Evolutionary conservation across 2,888 invertebrate genomes (phyloP), one percentile per base, ranked within the genome.

Genomic region (Trichacis sp.): DNA sequence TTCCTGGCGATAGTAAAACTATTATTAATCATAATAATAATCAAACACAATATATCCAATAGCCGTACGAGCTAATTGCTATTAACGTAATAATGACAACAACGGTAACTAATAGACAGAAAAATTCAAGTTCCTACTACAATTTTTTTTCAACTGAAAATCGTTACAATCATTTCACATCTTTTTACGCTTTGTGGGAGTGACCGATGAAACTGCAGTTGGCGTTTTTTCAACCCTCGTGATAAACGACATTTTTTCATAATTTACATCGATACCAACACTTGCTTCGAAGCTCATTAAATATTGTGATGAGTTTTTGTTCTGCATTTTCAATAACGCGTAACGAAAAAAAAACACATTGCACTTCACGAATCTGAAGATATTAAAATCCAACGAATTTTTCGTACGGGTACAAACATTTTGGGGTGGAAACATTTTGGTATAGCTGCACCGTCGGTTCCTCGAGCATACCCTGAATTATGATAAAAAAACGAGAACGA

Each of bases 391-490:
- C n/a, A n/a, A n/a, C n/a, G n/a, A n/a, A n/a, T n/a, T n/a, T n/a
- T n/a, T n/a, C n/a, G n/a, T n/a, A n/a, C n/a, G n/a, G n/a, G n/a
- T 46, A 63, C 57, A 24, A 24, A 3, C 52, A 48, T 52, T 61
- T 42, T 51, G 55, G 51, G 52, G 45, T 55, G 52, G 65, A 66
- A 63, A 69, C 66, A 65, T 70, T 74, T 74, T 76, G 72, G 72
- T 75, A 72, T 68, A 73, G 72, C 62, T 75, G 55, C 45, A 54
- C 55, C 52, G 70, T 71, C 70, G 69, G 65, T 72, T 72, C 72
- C 64, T 69, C 49, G 63, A 73, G 68, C 68, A 45, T 61, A 48
- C 47, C n/a, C 43, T 38, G 17, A 40, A 40, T 5, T 15, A n/a
- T 6, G 11, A 43, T 17, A 43, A 18, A 43, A 43, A 17, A 6